Evolutionary conservation across 1,140 invertebrate genomes (phyloP).

Genomic region (Lordiphosa collinella): DNA sequence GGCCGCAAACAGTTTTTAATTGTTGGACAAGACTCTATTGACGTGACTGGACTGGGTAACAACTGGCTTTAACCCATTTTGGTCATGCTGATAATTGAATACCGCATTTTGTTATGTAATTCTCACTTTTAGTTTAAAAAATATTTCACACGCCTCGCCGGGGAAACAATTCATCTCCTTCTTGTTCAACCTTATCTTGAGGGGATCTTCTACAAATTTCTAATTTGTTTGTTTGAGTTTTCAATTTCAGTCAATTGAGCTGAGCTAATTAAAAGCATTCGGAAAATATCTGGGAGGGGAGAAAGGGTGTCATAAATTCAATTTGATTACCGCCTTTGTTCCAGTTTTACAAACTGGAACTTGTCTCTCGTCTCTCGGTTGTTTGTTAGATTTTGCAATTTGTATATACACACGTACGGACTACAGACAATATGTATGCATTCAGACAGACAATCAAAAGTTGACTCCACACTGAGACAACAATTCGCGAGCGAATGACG

Average conservation of each 20-base stretch:
- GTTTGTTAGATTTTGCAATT: conserved; percentile 38
- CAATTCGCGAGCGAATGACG: conserved; percentile 2
- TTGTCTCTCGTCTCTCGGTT: conserved; percentile 20
- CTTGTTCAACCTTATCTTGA: conserved; percentile 14
- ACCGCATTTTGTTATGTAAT: conserved; percentile 44
- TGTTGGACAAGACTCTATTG: conserved; percentile 21
- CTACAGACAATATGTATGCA: neutral
- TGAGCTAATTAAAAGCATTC: conserved; percentile 28
- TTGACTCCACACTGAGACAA: neutral
- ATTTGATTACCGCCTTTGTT: conserved; percentile 23
- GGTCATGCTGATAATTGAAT: conserved; percentile 31
- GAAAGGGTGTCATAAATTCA: conserved; percentile 30
- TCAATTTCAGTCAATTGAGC: conserved; percentile 64
- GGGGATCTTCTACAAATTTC: conserved; percentile 46
- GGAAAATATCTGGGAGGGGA: neutral
- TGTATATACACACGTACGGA: neutral
- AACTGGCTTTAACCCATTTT: conserved; percentile 28
- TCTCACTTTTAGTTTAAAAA: conserved; percentile 36
- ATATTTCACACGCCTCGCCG: conserved; percentile 55
- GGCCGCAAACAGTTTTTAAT: conserved; percentile 43
- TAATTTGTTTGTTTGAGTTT: conserved; percentile 50
- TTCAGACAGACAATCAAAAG: conserved; percentile 3
- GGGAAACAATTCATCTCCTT: conserved; percentile 30
- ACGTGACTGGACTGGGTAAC: conserved; percentile 30
- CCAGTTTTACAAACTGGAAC: conserved; percentile 18